phyloP scores from a whole-genome alignment of 2,797 vertebrate genomes.

The Brachyrhaphis roseni region DNA sequence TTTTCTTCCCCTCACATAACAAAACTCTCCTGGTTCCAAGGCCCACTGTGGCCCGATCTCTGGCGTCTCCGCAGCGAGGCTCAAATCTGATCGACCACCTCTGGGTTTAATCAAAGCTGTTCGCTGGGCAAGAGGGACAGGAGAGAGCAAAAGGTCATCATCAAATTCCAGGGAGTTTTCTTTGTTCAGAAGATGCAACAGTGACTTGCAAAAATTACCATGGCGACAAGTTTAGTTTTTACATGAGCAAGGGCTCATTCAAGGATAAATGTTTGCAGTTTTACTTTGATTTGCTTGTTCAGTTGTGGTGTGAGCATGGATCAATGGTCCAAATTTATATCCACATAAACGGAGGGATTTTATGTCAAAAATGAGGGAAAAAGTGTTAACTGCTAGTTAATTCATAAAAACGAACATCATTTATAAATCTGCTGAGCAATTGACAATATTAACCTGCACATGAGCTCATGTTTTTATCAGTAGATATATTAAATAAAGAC shows the following conservation, averaged over 20 bases:
- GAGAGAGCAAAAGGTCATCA: not conserved
- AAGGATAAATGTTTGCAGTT: not conserved
- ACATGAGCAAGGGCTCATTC: not conserved
- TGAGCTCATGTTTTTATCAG: not conserved
- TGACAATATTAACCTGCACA: not conserved
- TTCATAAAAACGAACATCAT: not conserved
- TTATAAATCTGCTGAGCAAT: not conserved
- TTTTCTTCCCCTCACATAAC: conserved; percentile 10
- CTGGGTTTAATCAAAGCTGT: not conserved
- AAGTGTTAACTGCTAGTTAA: not conserved
- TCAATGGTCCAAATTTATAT: not conserved
- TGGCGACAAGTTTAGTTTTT: conserved; percentile 2
- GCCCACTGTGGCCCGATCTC: conserved; percentile 16
- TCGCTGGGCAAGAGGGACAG: not conserved
- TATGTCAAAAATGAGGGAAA: not conserved
- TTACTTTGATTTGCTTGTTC: too few species aligned
- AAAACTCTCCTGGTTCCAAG: conserved; percentile 8
- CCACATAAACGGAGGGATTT: not conserved
- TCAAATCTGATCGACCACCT: conserved; percentile 1
- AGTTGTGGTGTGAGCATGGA: not conserved
- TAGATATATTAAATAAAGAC: not conserved
- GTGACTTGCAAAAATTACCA: conserved; percentile 4
- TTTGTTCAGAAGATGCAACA: conserved; percentile 3
- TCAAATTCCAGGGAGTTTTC: not conserved
- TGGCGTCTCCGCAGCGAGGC: not conserved